phyloP scores from a whole-genome alignment of 2,113 vertebrate genomes.

The Tinamus guttatus region DNA sequence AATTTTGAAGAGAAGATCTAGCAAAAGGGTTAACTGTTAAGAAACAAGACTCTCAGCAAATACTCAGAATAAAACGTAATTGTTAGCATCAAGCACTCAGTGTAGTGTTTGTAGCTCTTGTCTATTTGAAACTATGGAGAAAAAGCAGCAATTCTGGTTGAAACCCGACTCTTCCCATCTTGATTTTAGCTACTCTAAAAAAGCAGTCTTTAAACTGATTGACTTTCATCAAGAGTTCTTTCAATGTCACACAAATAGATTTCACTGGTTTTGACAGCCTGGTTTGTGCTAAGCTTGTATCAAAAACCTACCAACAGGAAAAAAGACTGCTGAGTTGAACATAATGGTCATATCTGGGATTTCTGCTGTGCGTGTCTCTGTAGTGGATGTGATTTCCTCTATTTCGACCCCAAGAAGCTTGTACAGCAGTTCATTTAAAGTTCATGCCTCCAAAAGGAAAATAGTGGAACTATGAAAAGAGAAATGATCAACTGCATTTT shows the following conservation, averaged over 20 bases:
- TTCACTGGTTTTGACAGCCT: conserved; percentile 63
- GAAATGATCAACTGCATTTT: conserved; percentile 33
- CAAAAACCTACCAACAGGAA: conserved; percentile 54
- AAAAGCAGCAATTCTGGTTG: background rate
- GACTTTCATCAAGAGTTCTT: conserved; percentile 55
- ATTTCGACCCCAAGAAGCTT: conserved; percentile 60
- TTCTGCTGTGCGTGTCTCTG: conserved; percentile 42
- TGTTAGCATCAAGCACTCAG: background rate
- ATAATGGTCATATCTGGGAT: conserved; percentile 50
- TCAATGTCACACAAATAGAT: conserved; percentile 64
- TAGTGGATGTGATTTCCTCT: conserved; percentile 60
- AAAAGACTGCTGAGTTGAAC: conserved; percentile 43
- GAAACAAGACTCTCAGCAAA: background rate
- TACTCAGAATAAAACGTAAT: background rate
- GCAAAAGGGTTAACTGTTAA: background rate
- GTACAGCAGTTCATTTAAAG: conserved; percentile 61
- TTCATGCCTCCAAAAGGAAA: conserved; percentile 36
- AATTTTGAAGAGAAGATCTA: background rate
- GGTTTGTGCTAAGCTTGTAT: conserved; percentile 53
- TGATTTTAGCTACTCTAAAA: background rate
- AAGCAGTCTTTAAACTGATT: background rate
- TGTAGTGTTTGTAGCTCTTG: background rate
- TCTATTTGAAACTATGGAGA: background rate
- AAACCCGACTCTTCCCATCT: background rate
- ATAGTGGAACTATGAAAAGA: background rate